Evolutionary conservation across 37 sponge, comb jelly and placozoan genomes (phyloP), one percentile per base, ranked within the genome.

Genomic region (Mnemiopsis leidyi): DNA sequence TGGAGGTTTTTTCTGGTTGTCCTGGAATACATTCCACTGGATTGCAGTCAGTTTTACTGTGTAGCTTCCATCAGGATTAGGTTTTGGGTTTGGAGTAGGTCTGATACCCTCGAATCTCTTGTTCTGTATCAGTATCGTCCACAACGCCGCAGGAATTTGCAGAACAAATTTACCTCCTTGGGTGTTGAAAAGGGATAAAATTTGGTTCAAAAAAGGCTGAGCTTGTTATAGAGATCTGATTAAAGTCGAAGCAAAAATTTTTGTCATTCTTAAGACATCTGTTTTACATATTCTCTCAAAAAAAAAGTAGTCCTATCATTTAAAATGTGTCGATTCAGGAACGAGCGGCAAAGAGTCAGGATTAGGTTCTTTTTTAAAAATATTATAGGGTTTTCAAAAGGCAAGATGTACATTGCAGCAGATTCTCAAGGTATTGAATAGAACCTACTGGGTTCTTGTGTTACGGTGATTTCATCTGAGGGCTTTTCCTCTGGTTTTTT

Each of bases 41-140:
- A 16, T 32, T 33, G 79, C 18, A 32, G 79, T 77, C 34, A 77
- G 79, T 77, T 77, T 77, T 36, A 77, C 79, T 34, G 79, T 77
- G 79, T 77, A 77, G 36, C 79, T 77, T 1, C 79, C 79, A 77
- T 77, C 79, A 32, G 79, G 79, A 32, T 77, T 77, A 1, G 79
- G 36, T 34, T 31, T 34, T 1, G 79, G 79, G 32, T 26, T 34
- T 32, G 79, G 79, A 32, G 36, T 77, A 20, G 32, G 79, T 32
- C 33, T 77, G 79, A 77, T 77, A 20, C 79, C 79, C 32, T 34
- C 32, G 36, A 77, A 77, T 77, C 79, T 32, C 26, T 77, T 32
- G 32, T 77, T 77, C 18, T 26, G 18, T 77, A 31, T 18, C 18
- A 77, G 32, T 13, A 32, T 77, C 36, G 26, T 77, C 34, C 36